Conservation (phyloP, 2,888 invertebrate species). For the Tachina fera region DNA sequence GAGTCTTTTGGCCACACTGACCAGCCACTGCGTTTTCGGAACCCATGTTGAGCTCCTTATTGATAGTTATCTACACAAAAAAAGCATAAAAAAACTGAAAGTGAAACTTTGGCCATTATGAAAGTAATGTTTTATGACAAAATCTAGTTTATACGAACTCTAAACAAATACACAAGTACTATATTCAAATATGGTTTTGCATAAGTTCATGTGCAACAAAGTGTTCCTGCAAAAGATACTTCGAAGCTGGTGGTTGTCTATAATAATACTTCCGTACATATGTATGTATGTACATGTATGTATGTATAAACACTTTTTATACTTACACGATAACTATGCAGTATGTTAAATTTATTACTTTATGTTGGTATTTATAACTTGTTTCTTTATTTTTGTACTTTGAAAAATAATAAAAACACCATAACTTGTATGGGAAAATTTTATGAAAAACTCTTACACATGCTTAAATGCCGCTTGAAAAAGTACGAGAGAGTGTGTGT, state of each 20-base stretch:
- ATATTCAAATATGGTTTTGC: constrained; percentile 6
- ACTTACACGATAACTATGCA: constrained; percentile 18
- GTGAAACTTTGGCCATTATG: constrained; percentile 51
- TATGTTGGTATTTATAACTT: constrained; percentile 54
- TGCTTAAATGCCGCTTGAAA: background rate
- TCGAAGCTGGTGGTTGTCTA: background rate
- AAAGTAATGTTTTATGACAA: constrained; percentile 50
- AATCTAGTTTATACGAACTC: background rate
- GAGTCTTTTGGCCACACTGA: too few relatives aligned
- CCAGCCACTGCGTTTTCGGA: too few relatives aligned
- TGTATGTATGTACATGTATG: background rate
- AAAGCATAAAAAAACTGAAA: background rate
- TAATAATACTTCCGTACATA: constrained; percentile 3
- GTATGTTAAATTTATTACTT: constrained; percentile 63
- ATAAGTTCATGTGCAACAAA: constrained; percentile 18
- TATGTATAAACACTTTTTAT: too few relatives aligned
- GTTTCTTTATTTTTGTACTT: constrained; percentile 10
- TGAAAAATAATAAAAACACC: background rate
- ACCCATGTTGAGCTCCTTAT: too few relatives aligned
- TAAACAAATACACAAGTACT: constrained; percentile 5
- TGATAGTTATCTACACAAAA: background rate
- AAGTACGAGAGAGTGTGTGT: background rate
- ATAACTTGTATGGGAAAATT: background rate
- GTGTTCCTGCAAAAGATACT: constrained; percentile 28
- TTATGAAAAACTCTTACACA: constrained; percentile 2